phyloP scores from a whole-genome alignment of 2,797 vertebrate genomes.

The Micromesistius poutassou region DNA sequence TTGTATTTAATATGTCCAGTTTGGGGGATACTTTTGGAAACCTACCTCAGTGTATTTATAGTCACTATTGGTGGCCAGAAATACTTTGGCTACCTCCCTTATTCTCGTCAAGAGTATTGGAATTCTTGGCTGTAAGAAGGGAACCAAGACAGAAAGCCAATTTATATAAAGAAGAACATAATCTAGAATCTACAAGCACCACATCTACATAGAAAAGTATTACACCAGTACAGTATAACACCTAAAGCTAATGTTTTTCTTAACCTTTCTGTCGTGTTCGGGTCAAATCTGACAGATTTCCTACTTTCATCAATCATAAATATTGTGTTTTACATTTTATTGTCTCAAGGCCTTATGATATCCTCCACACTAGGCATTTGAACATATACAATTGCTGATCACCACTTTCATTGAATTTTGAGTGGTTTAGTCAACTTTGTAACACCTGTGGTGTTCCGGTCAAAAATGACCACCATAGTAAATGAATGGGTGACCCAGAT shows the following conservation, averaged over 20 bases:
- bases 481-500: too few species aligned
- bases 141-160: background rate
- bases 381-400: too few species aligned
- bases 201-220: background rate
- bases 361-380: too few species aligned
- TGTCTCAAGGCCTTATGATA: too few species aligned
- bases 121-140: slow-evolving; percentile 66
- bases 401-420: too few species aligned
- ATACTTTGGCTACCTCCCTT: slow-evolving; percentile 82
- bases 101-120: slow-evolving; percentile 74
- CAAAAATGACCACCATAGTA: too few species aligned
- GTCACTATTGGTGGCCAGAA: slow-evolving; percentile 84
- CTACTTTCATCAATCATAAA: too few species aligned
- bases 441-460: too few species aligned
- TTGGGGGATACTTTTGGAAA: background rate
- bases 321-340: too few species aligned
- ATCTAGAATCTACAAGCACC: background rate
- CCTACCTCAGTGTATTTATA: slow-evolving; percentile 81
- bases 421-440: too few species aligned
- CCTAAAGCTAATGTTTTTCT: background rate
- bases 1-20: background rate
- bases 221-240: background rate
- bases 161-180: background rate
- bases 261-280: too few species aligned
- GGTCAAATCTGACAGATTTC: too few species aligned